These are phyloP conservation scores for Myiozetetes cayanensis DNA, from an alignment of 2,113 vertebrate genomes.

Conservation along the genomic window DNA sequence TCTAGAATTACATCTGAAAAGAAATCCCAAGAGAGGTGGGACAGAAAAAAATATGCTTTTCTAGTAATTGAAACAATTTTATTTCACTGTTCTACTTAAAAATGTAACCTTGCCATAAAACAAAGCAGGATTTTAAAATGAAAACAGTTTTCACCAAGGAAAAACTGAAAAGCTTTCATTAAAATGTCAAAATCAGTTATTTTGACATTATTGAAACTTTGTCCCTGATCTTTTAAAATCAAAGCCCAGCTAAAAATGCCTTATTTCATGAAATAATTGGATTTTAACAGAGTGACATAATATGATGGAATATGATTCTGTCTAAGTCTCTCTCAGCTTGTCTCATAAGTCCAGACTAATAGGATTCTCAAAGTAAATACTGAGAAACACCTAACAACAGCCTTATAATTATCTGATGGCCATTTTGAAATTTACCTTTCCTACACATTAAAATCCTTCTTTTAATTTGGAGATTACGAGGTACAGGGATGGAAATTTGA, in stretches of 20 bases:
- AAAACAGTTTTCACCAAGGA: neutral
- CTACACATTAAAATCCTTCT: neutral
- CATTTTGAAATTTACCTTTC: conserved; percentile 41
- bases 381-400: neutral
- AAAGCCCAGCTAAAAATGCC: neutral
- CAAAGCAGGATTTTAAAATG: neutral
- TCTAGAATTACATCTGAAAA: neutral
- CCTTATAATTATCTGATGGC: neutral
- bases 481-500: neutral
- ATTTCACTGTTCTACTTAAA: neutral
- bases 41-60: neutral
- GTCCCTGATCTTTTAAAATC: neutral
- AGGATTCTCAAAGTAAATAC: conserved; percentile 40
- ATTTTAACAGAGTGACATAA: neutral
- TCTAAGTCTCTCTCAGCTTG: neutral
- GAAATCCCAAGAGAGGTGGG: neutral
- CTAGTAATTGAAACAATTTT: neutral
- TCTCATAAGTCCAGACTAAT: neutral
- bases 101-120: neutral
- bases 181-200: neutral
- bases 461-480: conserved; percentile 22
- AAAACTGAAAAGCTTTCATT: neutral
- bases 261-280: conserved; percentile 15
- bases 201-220: neutral
- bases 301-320: neutral